Conservation (phyloP, 30 jellyfish, hydroid and myxozoan species). For the Cassiopea xamachana region DNA sequence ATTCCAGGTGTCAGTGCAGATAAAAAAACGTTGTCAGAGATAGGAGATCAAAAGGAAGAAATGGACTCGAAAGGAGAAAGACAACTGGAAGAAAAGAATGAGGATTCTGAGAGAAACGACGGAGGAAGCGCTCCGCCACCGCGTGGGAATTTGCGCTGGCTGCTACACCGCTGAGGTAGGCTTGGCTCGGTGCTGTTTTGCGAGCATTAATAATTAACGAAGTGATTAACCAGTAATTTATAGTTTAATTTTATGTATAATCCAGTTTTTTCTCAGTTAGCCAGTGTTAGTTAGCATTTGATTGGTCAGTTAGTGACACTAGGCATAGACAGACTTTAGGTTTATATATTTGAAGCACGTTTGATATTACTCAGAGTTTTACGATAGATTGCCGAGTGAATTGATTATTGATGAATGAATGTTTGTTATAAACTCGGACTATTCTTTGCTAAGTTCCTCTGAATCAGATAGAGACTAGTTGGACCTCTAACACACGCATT, state of each 20-base stretch:
- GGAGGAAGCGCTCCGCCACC: slow-evolving; percentile 28
- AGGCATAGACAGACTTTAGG: background rate
- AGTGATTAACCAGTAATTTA: background rate
- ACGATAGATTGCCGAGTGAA: background rate
- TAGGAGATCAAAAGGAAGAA: slow-evolving; percentile 30
- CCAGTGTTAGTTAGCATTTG: background rate
- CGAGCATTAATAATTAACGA: background rate
- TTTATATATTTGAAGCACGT: background rate
- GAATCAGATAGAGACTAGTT: background rate
- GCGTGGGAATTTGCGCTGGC: slow-evolving; percentile 10
- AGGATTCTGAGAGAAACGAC: background rate
- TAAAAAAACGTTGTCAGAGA: background rate
- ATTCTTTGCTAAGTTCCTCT: background rate
- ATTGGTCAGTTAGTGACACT: background rate
- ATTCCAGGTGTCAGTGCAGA: slow-evolving; percentile 4
- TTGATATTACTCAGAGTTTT: background rate
- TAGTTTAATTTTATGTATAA: background rate
- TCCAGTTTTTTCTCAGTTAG: background rate
- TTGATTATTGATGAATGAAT: background rate
- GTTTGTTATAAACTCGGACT: background rate
- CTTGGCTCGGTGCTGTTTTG: background rate
- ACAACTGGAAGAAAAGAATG: background rate
- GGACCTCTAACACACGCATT: background rate
- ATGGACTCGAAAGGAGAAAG: slow-evolving; percentile 3
- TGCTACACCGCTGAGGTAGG: background rate